A percentile compares a stretch with the other conserved stretches of the same genome.
These are phyloP conservation scores for Nipponacmea schrenckii DNA, from an alignment of 2,888 invertebrate species.

Conservation along the genomic window DNA sequence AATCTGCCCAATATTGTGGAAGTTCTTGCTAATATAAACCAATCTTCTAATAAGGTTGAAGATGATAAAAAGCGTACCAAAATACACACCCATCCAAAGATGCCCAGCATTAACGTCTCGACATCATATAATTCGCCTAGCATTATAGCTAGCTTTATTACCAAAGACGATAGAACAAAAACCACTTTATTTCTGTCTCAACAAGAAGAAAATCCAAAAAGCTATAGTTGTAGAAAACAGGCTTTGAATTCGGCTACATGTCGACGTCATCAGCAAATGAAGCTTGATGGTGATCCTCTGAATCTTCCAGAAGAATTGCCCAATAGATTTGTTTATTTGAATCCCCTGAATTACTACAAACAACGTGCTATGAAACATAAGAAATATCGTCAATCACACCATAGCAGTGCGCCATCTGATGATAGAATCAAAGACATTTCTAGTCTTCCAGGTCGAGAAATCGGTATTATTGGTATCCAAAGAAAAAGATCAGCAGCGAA, in stretches of 20 bases:
- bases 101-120: constrained; percentile 11
- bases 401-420: background rate
- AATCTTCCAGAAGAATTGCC: background rate
- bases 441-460: background rate
- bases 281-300: background rate
- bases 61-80: background rate
- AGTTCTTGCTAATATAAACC: constrained; percentile 9
- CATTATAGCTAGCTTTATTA: constrained; percentile 53
- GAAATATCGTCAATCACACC: background rate
- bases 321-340: background rate
- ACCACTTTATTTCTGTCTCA: constrained; percentile 43
- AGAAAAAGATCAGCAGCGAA: background rate
- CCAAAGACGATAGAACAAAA: constrained; percentile 48
- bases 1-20: constrained; percentile 11
- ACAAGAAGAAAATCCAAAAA: constrained; percentile 34
- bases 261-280: background rate
- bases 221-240: constrained; percentile 9
- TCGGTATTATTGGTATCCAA: background rate
- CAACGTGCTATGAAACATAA: background rate
- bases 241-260: background rate
- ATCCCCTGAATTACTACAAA: background rate
- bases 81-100: constrained; percentile 9
- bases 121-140: constrained; percentile 31
- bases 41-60: constrained; percentile 9
- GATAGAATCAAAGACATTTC: background rate